A percentile compares a stretch with the other conserved stretches of the same genome.
Conservation (phyloP, 2,888 invertebrate genomes). For the Polydrusus pterygomalis region DNA sequence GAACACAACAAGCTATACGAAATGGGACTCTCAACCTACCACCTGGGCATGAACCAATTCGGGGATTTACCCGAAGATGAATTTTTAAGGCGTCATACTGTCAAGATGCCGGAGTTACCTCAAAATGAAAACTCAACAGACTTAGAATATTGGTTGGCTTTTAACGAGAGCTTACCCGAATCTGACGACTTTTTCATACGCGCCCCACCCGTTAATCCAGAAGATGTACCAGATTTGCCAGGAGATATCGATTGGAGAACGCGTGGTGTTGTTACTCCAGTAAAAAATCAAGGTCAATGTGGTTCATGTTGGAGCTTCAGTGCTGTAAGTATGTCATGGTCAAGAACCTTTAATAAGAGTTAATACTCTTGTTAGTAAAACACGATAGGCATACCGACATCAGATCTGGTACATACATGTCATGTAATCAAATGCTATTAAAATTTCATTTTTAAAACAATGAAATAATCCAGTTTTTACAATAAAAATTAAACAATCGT, state of each 20-base stretch:
- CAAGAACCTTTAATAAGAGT: too few species aligned
- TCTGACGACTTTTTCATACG: neutral
- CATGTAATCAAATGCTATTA: too few species aligned
- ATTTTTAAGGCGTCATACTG: neutral
- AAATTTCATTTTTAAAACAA: too few species aligned
- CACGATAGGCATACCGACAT: too few species aligned
- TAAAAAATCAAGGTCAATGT: slow-evolving; percentile 93
- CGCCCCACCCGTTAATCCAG: neutral
- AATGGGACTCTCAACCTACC: neutral
- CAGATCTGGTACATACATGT: too few species aligned
- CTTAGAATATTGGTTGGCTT: neutral
- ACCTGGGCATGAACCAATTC: slow-evolving; percentile 27
- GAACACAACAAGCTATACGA: slow-evolving; percentile 15
- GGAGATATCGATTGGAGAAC: slow-evolving; percentile 85
- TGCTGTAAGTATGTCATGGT: slow-evolving; percentile 76
- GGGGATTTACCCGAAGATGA: slow-evolving; percentile 8
- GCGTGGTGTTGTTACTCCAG: slow-evolving; percentile 87
- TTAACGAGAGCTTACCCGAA: neutral
- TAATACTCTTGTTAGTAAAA: too few species aligned
- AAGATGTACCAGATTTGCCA: neutral
- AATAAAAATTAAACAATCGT: too few species aligned
- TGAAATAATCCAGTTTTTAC: too few species aligned
- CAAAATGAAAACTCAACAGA: neutral
- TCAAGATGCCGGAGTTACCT: neutral
- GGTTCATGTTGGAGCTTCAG: slow-evolving; percentile 96